These are phyloP conservation scores for Carettochelys insculpta DNA, from an alignment of 2,113 vertebrate species.

Conservation along the genomic window DNA sequence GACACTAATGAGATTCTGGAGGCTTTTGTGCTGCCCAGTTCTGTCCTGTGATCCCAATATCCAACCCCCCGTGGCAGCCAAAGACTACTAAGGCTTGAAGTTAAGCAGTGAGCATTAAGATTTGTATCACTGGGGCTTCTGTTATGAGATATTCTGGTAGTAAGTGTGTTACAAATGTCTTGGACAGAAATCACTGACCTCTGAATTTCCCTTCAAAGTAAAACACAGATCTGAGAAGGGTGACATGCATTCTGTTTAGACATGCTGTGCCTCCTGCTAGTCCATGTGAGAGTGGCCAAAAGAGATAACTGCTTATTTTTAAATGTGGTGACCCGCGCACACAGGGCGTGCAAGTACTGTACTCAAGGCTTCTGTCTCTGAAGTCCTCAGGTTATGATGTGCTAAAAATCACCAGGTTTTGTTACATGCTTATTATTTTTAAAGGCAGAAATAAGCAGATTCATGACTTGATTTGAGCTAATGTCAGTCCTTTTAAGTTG, in stretches of 20 bases:
- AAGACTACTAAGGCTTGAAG: fast-evolving
- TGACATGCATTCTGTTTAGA: not conserved
- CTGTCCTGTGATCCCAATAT: not conserved
- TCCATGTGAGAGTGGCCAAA: not conserved
- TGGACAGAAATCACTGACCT: not conserved
- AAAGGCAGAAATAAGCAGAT: not conserved
- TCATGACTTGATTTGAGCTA: not conserved
- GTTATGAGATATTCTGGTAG: not conserved
- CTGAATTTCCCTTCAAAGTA: not conserved
- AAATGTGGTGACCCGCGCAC: not conserved
- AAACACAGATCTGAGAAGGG: not conserved
- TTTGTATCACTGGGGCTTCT: fast-evolving
- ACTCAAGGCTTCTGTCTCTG: not conserved
- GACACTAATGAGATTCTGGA: not conserved
- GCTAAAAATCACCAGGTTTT: not conserved
- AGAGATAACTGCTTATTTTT: not conserved
- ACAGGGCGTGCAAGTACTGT: not conserved
- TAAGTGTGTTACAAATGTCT: not conserved
- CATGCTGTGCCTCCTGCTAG: not conserved
- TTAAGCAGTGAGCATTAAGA: not conserved
- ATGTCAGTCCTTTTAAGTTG: constrained; percentile 3
- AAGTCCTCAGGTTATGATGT: not conserved
- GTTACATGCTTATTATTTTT: not conserved
- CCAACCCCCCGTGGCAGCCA: not conserved
- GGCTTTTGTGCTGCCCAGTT: not conserved